Conservation (phyloP, 2,888 invertebrate species). For the Monopis laevigella region DNA sequence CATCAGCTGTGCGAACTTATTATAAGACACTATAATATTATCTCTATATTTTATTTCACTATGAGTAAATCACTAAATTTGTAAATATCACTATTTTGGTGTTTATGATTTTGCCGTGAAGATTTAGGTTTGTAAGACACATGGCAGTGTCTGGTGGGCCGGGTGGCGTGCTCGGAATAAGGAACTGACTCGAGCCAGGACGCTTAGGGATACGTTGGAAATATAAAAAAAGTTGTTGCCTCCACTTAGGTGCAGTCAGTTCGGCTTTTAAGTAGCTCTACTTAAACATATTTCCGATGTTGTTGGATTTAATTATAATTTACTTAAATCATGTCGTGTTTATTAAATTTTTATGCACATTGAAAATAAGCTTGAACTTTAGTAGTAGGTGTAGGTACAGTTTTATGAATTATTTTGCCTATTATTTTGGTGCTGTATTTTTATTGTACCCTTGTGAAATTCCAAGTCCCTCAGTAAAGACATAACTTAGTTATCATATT, state of each 20-base stretch:
- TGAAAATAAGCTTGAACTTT: no score
- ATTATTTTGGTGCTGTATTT: no score
- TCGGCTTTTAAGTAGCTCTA: conserved; percentile 40
- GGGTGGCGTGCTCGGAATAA: background rate
- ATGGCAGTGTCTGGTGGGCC: conserved; percentile 4
- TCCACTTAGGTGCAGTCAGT: conserved; percentile 36
- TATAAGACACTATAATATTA: background rate
- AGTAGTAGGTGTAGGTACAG: no score
- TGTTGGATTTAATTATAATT: no score
- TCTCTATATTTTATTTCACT: background rate
- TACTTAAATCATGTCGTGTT: no score
- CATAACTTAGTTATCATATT: no score
- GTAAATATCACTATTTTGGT: background rate
- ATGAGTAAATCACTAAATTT: background rate
- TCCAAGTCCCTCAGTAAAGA: no score
- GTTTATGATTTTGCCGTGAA: background rate
- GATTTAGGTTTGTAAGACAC: no score
- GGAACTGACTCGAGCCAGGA: conserved; percentile 26
- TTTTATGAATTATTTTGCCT: no score
- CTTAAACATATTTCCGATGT: no score
- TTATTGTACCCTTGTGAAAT: no score
- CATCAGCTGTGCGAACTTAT: background rate
- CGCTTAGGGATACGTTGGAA: conserved; percentile 48
- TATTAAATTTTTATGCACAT: no score
- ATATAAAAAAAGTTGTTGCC: conserved; percentile 57